Conservation (phyloP, 2,888 invertebrate genomes). For the Acleris laterana region DNA sequence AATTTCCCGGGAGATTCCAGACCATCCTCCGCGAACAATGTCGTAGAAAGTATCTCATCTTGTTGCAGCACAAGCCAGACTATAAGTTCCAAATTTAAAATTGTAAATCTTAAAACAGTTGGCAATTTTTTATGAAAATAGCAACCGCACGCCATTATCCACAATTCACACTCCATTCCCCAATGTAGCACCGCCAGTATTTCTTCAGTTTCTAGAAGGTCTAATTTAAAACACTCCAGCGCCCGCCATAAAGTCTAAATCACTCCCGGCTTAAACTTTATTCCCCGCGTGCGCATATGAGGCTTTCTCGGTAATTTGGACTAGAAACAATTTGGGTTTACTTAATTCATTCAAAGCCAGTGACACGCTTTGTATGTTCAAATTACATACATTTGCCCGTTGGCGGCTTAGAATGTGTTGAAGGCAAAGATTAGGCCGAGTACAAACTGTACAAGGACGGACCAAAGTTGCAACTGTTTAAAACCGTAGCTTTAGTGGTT, state of each 20-base stretch:
- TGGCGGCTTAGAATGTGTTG: too few relatives aligned
- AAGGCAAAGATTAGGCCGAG: too few relatives aligned
- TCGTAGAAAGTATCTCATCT: neutral
- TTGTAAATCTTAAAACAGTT: too few relatives aligned
- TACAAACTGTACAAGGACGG: too few relatives aligned
- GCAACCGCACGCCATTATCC: neutral
- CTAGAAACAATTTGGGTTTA: conserved; percentile 10
- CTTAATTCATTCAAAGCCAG: neutral
- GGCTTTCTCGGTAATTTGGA: conserved; percentile 28
- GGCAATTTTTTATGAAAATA: neutral
- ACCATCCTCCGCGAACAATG: neutral
- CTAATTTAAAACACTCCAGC: conserved; percentile 33
- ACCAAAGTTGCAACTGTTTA: too few relatives aligned
- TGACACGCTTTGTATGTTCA: too few relatives aligned
- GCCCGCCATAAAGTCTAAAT: conserved; percentile 31
- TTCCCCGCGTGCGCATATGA: conserved; percentile 25
- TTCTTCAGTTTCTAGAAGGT: conserved; percentile 19
- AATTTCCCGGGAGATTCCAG: too few relatives aligned
- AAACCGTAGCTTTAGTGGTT: too few relatives aligned
- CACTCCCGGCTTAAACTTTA: conserved; percentile 31
- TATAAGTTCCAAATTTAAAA: neutral
- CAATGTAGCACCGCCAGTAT: conserved; percentile 13
- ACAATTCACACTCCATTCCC: neutral
- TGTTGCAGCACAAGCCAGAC: neutral
- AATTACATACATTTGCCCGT: too few relatives aligned